Conservation (phyloP, 1,140 invertebrate genomes). For the Maniola jurtina region DNA sequence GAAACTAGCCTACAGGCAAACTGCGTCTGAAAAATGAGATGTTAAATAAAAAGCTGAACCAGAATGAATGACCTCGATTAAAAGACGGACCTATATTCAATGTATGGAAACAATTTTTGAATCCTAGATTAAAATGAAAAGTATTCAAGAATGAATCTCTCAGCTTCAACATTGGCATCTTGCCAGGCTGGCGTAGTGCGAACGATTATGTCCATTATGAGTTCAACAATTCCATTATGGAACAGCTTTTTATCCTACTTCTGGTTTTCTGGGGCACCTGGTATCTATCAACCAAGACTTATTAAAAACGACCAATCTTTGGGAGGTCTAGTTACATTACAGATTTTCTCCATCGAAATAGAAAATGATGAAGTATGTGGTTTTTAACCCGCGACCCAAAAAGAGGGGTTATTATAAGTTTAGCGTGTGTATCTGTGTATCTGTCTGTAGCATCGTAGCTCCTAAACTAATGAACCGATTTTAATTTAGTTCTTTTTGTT, state of each 20-base stretch:
- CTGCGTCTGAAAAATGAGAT: slow-evolving; percentile 7
- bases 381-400: too few species aligned
- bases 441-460: too few species aligned
- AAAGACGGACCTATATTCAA: slow-evolving; percentile 6
- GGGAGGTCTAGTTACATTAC: not conserved
- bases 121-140: slow-evolving; percentile 24
- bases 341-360: too few species aligned
- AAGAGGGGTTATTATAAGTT: too few species aligned
- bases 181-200: slow-evolving; percentile 39
- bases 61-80: slow-evolving; percentile 6
- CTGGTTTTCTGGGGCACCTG: slow-evolving; percentile 7
- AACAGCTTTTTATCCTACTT: slow-evolving; percentile 31
- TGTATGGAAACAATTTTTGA: slow-evolving; percentile 9
- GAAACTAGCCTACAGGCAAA: too few species aligned
- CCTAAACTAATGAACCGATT: too few species aligned
- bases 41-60: not conserved
- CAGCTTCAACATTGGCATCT: slow-evolving; percentile 47
- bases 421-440: too few species aligned
- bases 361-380: too few species aligned
- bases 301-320: not conserved
- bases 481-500: too few species aligned
- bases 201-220: slow-evolving; percentile 55
- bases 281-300: not conserved
- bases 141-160: slow-evolving; percentile 46
- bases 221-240: slow-evolving; percentile 42